Conservation (phyloP, 2,888 invertebrate species). For the Seira musarum region DNA sequence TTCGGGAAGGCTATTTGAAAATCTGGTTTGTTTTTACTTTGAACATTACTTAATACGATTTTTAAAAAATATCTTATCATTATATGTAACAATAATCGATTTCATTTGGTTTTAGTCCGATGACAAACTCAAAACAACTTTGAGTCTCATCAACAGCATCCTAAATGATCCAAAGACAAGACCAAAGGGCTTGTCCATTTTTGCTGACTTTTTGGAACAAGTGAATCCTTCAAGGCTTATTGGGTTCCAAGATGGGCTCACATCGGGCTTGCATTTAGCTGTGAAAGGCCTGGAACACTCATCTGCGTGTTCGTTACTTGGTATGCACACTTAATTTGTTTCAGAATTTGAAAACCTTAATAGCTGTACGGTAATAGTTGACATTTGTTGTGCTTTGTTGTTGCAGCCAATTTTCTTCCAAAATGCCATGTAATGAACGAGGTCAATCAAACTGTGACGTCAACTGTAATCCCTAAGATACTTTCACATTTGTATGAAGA, state of each 20-base stretch:
- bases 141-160: constrained; percentile 62
- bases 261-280: constrained; percentile 61
- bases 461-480: constrained; percentile 61
- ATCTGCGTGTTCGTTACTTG: constrained; percentile 52
- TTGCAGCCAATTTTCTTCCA: constrained; percentile 63
- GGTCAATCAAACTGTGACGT: constrained; percentile 58
- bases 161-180: constrained; percentile 64
- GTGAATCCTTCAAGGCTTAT: constrained; percentile 53
- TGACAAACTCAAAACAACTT: constrained; percentile 57
- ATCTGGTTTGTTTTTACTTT: constrained; percentile 38
- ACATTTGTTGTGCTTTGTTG: too few relatives aligned
- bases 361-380: too few relatives aligned
- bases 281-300: constrained; percentile 60
- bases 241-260: constrained; percentile 60
- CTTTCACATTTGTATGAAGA: constrained; percentile 54
- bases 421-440: constrained; percentile 62
- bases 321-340: too few relatives aligned
- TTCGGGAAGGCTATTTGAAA: constrained; percentile 42
- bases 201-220: constrained; percentile 51
- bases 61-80: too few relatives aligned
- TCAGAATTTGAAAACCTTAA: too few relatives aligned
- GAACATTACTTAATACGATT: not conserved
- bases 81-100: too few relatives aligned
- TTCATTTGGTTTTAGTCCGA: constrained; percentile 60
- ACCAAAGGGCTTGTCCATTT: constrained; percentile 59